phyloP scores from a whole-genome alignment of 2,797 vertebrate species.

The Astyanax mexicanus region DNA sequence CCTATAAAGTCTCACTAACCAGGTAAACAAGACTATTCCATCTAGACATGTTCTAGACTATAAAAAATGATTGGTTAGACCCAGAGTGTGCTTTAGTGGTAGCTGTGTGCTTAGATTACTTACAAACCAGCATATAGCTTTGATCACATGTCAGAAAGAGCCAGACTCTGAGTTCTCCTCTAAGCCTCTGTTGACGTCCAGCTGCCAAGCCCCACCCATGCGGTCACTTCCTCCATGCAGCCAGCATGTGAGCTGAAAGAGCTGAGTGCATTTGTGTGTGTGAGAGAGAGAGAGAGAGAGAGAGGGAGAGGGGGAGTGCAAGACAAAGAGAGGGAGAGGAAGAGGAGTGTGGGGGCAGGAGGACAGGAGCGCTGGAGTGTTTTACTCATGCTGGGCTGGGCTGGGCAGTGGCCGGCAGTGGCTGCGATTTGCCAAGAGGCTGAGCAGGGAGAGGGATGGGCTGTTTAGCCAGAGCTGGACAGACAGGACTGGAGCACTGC shows the following conservation, averaged over 20 bases:
- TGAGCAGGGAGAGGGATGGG: neutral
- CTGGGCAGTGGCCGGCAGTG: neutral
- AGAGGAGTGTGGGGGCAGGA: slow-evolving; percentile 7
- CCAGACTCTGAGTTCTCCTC: slow-evolving; percentile 14
- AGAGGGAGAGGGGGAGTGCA: neutral
- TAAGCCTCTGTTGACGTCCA: neutral
- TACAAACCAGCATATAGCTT: neutral
- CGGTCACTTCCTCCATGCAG: slow-evolving; percentile 23
- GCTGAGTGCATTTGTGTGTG: neutral
- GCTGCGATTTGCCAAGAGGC: slow-evolving; percentile 23
- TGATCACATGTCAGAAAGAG: slow-evolving; percentile 38
- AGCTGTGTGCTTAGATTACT: neutral
- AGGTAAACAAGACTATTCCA: too few relatives aligned
- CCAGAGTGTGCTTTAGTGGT: neutral
- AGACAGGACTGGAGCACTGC: slow-evolving; percentile 5
- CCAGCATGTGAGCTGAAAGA: neutral
- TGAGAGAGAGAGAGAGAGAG: neutral
- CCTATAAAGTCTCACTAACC: too few relatives aligned
- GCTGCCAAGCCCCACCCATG: slow-evolving; percentile 38
- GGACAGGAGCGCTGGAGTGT: neutral
- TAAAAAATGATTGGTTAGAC: too few relatives aligned
- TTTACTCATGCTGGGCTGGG: neutral
- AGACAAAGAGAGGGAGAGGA: neutral
- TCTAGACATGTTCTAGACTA: too few relatives aligned
- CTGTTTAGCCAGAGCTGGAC: neutral